Evolutionary conservation across 2,797 vertebrate genomes (phyloP).

Genomic region (Silurus lanzhouensis): DNA sequence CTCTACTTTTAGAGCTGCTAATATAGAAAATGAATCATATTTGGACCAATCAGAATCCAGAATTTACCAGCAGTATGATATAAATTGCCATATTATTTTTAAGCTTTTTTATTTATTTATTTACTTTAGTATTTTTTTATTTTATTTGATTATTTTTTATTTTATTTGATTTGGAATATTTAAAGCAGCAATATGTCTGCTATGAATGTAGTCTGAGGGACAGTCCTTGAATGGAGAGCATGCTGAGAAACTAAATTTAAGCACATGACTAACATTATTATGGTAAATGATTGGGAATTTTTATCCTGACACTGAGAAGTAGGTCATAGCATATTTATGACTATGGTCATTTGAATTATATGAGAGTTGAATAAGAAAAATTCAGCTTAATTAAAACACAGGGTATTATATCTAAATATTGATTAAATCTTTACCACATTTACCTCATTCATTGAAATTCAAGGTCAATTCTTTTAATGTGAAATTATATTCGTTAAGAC

Average conservation of each 20-base stretch:
- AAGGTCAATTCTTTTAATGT: background rate
- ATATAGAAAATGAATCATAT: background rate
- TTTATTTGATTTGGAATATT: background rate
- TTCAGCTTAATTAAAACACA: background rate
- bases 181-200: background rate
- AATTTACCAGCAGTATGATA: background rate
- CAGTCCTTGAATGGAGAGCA: conserved; percentile 23
- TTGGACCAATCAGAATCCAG: background rate
- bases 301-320: background rate
- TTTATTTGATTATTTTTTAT: background rate
- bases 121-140: too few species aligned
- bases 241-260: conserved; percentile 30
- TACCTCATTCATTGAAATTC: background rate
- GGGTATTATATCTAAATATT: background rate
- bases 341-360: background rate
- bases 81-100: background rate
- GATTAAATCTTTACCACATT: background rate
- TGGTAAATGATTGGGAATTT: conserved; percentile 7
- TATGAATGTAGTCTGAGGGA: background rate
- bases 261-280: conserved; percentile 16
- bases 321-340: conserved; percentile 1
- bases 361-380: background rate
- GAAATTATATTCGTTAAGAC: background rate
- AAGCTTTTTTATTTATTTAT: background rate
- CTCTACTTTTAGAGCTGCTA: background rate